Percentiles rank a stretch among this genome's conserved stretches.
These are phyloP conservation scores for Galagoides demidoff DNA, from an alignment of 2,797 vertebrate genomes.

Conservation along the genomic window DNA sequence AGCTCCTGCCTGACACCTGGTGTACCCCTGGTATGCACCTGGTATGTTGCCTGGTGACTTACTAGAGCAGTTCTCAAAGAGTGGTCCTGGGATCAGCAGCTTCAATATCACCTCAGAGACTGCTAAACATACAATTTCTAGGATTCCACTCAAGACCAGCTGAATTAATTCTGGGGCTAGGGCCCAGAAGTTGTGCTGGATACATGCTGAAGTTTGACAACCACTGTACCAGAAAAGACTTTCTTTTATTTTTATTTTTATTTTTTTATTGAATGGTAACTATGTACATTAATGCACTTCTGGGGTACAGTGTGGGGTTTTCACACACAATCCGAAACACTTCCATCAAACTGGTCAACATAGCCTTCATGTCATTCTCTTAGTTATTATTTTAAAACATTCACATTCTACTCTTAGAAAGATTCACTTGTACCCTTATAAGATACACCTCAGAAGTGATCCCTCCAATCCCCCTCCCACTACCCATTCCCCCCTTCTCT, in stretches of 20 bases:
- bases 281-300: too few species aligned
- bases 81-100: not conserved
- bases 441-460: too few species aligned
- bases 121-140: not conserved
- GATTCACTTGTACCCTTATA: too few species aligned
- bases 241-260: not conserved
- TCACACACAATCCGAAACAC: too few species aligned
- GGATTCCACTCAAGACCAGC: not conserved
- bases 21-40: not conserved
- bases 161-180: not conserved
- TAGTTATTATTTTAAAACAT: too few species aligned
- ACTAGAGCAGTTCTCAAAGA: not conserved
- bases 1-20: not conserved
- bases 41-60: not conserved
- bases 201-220: not conserved
- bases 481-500: too few species aligned
- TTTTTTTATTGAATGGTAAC: too few species aligned
- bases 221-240: not conserved
- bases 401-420: too few species aligned
- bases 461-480: too few species aligned
- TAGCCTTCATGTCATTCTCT: too few species aligned
- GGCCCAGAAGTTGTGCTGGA: not conserved
- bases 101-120: not conserved
- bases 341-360: too few species aligned
- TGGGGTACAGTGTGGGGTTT: too few species aligned